Percentiles rank a stretch among this genome's conserved stretches.
Evolutionary conservation across 2,888 invertebrate genomes (phyloP).

Genomic region (Abrostola triplasia): DNA sequence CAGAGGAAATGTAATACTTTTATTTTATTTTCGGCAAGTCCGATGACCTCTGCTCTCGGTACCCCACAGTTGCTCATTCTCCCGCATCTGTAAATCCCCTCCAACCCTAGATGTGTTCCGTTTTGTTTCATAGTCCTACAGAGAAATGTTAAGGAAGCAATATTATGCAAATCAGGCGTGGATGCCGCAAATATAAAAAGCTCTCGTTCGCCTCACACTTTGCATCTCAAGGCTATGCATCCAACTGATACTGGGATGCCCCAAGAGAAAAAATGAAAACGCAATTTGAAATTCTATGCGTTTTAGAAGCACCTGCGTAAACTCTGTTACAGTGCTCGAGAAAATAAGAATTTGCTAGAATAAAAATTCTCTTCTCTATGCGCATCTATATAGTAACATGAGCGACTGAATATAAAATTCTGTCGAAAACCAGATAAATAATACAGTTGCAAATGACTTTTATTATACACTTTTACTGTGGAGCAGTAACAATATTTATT

Average conservation of each 20-base stretch:
- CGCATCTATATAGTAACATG: conserved; percentile 29
- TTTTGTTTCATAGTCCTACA: conserved; percentile 76
- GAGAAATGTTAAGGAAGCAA: conserved; percentile 87
- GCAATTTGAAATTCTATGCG: conserved; percentile 86
- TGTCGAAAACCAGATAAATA: conserved; percentile 16
- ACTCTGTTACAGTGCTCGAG: conserved; percentile 57
- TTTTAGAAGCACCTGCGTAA: conserved; percentile 79
- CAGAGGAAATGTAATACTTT: conserved; percentile 35
- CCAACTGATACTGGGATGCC: conserved; percentile 83
- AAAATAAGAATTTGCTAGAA: conserved; percentile 54
- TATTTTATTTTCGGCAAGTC: conserved; percentile 37
- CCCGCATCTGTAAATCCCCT: conserved; percentile 49
- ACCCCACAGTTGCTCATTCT: conserved; percentile 36
- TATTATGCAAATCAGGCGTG: conserved; percentile 87
- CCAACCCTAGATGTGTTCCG: conserved; percentile 64
- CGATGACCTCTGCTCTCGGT: conserved; percentile 36
- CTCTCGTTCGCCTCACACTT: conserved; percentile 82
- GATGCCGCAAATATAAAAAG: conserved; percentile 87
- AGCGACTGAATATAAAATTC: conserved; percentile 27
- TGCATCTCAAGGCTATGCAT: conserved; percentile 88
- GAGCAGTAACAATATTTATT: neutral
- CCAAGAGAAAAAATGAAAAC: conserved; percentile 85
- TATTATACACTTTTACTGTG: conserved; percentile 3
- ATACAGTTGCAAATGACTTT: conserved; percentile 16
- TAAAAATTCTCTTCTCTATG: conserved; percentile 42